Base-by-base conservation (phyloP, 2,888 invertebrate genomes). In the Ectemnius cavifrons region DNA sequence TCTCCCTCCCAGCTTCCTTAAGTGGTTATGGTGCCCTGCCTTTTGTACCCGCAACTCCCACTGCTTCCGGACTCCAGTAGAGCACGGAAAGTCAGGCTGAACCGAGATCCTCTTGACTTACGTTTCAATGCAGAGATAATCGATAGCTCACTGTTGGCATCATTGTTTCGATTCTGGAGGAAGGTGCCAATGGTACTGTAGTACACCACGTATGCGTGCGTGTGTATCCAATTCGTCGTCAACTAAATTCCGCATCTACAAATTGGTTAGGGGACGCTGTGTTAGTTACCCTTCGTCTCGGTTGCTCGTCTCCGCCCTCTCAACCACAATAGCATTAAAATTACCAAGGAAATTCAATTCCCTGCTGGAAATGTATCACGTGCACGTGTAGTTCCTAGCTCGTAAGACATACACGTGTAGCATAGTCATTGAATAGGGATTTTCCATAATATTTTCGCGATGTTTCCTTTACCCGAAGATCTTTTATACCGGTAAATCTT, bases 1-100 rank as follows among this genome's bases (percentile, higher is more conserved):
- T 76, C 23, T 23, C 23, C 82, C 60, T 82, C 37, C 86, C 85
- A 88, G 87, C 87, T 77, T 73, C 85, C 88, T 84, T 90, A 90
- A 90, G 89, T 90, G 89, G 89, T 91, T 89, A 90, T 89, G 86
- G 87, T 88, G 85, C 85, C 86, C 87, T 80, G 88, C 85, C 89
- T 90, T 37, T 89, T 90, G 88, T 90, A 87, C 85, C 83, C 68
- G 62, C 71, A 78, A 82, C 82, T 37, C 37, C 8, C 37, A 11
- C 37, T 37, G 37, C 81, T 83, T 78, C 70, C 79, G 83, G 79
- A 63, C 80, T 81, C 78, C 73, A 68, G 67, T 78, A 72, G 80
- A 86, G 81, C 73, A 83, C 71, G 83, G 80, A 82, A 86, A 86
- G 83, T 86, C 85, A 85, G 83, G 76, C 79, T 37, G 1, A 37